These are phyloP conservation scores for Arctopsyche grandis DNA, from an alignment of 1,140 invertebrate species.

Conservation along the genomic window DNA sequence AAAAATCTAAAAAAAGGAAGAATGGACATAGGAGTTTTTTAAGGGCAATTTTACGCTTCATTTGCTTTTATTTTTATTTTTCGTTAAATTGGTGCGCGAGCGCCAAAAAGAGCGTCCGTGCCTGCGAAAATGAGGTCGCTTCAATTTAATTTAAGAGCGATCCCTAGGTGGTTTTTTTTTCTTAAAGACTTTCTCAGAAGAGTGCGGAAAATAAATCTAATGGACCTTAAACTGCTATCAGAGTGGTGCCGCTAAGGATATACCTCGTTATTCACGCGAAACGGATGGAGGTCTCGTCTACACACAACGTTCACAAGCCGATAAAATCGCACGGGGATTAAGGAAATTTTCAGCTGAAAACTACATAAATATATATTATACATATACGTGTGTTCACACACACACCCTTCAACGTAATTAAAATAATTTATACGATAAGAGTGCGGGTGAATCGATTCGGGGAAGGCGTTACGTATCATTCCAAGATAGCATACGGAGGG, in stretches of 20 bases:
- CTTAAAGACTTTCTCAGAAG: background rate
- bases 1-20: background rate
- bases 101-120: background rate
- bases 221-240: constrained; percentile 9
- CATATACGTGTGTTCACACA: too few relatives aligned
- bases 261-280: constrained; percentile 1
- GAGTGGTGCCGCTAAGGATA: background rate
- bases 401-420: too few relatives aligned
- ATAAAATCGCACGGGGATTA: too few relatives aligned
- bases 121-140: constrained; percentile 12
- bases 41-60: constrained; percentile 24
- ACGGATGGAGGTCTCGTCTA: background rate
- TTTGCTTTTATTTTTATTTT: constrained; percentile 18
- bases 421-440: background rate
- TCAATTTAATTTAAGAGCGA: constrained; percentile 19
- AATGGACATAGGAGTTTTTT: constrained; percentile 15
- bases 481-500: background rate
- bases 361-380: too few relatives aligned
- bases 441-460: background rate
- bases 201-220: constrained; percentile 20
- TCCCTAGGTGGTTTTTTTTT: background rate
- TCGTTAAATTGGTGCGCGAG: constrained; percentile 10
- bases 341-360: too few relatives aligned
- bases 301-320: too few relatives aligned
- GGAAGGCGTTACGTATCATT: constrained; percentile 13